phyloP scores from a whole-genome alignment of 2,797 vertebrate species.

The Champsocephalus gunnari region DNA sequence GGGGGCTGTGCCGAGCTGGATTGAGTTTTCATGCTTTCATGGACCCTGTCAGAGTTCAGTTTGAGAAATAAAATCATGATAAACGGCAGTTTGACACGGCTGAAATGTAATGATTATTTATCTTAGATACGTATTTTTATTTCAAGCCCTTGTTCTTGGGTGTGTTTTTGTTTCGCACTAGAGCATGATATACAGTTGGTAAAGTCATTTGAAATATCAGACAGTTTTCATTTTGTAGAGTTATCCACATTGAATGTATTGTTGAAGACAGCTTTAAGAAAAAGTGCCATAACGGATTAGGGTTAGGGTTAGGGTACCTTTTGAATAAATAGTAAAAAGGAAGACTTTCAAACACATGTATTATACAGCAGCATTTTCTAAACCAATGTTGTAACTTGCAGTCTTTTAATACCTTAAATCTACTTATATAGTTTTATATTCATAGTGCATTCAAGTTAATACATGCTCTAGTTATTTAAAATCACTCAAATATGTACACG shows the following conservation, averaged over 20 bases:
- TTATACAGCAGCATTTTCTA: background rate
- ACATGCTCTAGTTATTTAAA: background rate
- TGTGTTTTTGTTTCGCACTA: background rate
- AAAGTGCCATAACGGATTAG: background rate
- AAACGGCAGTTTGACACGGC: conserved; percentile 27
- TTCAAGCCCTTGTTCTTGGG: conserved; percentile 1
- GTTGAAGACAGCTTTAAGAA: background rate
- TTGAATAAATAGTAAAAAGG: too few relatives aligned
- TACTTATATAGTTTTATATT: too few relatives aligned
- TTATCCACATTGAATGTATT: background rate
- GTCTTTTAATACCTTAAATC: background rate
- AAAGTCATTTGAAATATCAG: background rate
- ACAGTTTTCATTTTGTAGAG: background rate
- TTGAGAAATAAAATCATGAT: conserved; percentile 55
- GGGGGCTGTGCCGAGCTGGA: conserved; percentile 50
- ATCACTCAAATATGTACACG: background rate
- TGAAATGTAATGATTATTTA: conserved; percentile 28
- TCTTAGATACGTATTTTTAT: conserved; percentile 19
- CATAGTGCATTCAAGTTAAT: background rate
- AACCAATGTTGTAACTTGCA: background rate
- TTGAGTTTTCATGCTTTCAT: conserved; percentile 62
- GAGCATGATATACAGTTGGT: background rate
- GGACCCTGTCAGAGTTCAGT: conserved; percentile 45
- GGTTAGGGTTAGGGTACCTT: too few relatives aligned
- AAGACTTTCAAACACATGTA: too few relatives aligned